These are phyloP conservation scores for Metaphire vulgaris DNA, from an alignment of 1,140 invertebrate genomes.

Conservation along the genomic window DNA sequence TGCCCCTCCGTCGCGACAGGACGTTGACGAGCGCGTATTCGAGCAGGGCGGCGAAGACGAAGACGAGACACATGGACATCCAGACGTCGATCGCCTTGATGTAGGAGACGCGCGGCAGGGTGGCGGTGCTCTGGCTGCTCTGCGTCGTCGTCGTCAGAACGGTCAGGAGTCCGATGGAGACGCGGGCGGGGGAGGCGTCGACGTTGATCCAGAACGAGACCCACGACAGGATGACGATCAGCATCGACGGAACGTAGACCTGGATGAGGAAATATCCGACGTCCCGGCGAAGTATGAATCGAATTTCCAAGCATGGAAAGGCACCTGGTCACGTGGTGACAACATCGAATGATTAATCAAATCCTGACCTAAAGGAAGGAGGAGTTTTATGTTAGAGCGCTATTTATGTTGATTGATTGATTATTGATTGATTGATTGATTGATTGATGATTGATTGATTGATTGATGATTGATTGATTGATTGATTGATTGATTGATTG, in stretches of 20 bases:
- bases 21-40: slow-evolving; percentile 69
- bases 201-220: slow-evolving; percentile 26
- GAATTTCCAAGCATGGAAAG: slow-evolving; percentile 58
- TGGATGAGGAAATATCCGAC: slow-evolving; percentile 72
- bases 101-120: slow-evolving; percentile 45
- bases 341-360: slow-evolving; percentile 43
- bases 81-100: slow-evolving; percentile 71
- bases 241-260: slow-evolving; percentile 80
- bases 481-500: too few relatives aligned
- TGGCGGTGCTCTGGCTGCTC: slow-evolving; percentile 15
- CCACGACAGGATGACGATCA: slow-evolving; percentile 57
- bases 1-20: slow-evolving; percentile 13
- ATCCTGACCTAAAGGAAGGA: too few relatives aligned
- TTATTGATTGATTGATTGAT: too few relatives aligned
- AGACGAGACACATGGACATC: slow-evolving; percentile 79
- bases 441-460: too few relatives aligned
- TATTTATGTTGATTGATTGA: too few relatives aligned
- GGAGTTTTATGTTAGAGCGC: too few relatives aligned
- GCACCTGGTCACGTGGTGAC: slow-evolving; percentile 56
- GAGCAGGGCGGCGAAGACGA: slow-evolving; percentile 70
- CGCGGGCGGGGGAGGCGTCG: slow-evolving; percentile 22
- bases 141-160: slow-evolving; percentile 28
- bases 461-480: too few relatives aligned
- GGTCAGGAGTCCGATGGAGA: slow-evolving; percentile 55
- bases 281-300: slow-evolving; percentile 74